These are phyloP conservation scores for Erebia epiphron DNA, from an alignment of 2,888 invertebrate species.

Conservation along the genomic window DNA sequence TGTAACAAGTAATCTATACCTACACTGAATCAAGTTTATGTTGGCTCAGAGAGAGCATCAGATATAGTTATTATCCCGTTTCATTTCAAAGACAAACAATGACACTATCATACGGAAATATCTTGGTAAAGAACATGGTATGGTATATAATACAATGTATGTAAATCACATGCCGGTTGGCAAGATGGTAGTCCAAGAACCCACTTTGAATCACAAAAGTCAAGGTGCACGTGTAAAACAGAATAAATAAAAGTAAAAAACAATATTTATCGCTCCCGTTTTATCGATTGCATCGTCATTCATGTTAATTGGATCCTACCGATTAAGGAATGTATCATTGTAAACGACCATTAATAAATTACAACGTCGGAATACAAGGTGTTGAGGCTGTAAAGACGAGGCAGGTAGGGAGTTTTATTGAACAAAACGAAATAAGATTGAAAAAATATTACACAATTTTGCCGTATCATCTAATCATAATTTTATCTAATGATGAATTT, in stretches of 20 bases:
- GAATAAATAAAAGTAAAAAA: slow-evolving; percentile 29
- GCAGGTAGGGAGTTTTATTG: slow-evolving; percentile 9
- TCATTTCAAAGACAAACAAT: too few species aligned
- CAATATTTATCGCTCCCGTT: slow-evolving; percentile 21
- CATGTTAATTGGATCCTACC: slow-evolving; percentile 50
- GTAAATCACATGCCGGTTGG: not conserved
- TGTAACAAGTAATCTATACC: too few species aligned
- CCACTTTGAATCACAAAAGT: slow-evolving; percentile 9
- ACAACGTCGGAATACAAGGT: slow-evolving; percentile 17
- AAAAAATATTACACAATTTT: not conserved
- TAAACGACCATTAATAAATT: slow-evolving; percentile 29
- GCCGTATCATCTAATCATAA: slow-evolving; percentile 6
- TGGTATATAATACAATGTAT: too few species aligned
- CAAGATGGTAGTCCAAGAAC: not conserved
- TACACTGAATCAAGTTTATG: too few species aligned
- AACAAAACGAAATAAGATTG: not conserved
- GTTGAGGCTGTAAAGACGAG: slow-evolving; percentile 5
- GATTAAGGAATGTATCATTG: slow-evolving; percentile 40
- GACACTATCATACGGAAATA: too few species aligned
- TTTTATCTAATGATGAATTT: not conserved
- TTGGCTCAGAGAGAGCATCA: too few species aligned
- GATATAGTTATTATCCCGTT: too few species aligned
- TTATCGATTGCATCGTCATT: slow-evolving; percentile 53
- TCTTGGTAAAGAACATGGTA: too few species aligned
- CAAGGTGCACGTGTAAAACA: slow-evolving; percentile 42